These are phyloP conservation scores for Teleopsis dalmanni DNA, from an alignment of 1,140 invertebrate species.

Conservation along the genomic window DNA sequence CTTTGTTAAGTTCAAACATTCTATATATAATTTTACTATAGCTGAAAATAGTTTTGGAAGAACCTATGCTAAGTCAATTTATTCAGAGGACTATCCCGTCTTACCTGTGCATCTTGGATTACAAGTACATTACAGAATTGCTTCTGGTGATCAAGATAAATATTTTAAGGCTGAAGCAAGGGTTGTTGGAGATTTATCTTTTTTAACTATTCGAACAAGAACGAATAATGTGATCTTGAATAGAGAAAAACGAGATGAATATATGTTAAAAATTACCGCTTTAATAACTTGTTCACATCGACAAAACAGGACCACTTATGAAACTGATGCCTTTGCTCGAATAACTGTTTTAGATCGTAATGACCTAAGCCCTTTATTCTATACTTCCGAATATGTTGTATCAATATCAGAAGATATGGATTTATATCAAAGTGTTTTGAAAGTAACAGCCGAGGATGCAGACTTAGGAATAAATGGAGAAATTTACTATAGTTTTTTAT, in stretches of 20 bases:
- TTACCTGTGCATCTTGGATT: slow-evolving; percentile 47
- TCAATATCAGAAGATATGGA: slow-evolving; percentile 85
- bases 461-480: slow-evolving; percentile 90
- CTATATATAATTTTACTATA: slow-evolving; percentile 82
- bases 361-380: slow-evolving; percentile 87
- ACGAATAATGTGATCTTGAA: slow-evolving; percentile 82
- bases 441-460: slow-evolving; percentile 83
- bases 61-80: slow-evolving; percentile 58
- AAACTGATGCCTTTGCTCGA: slow-evolving; percentile 65
- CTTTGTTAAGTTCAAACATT: slow-evolving; percentile 57
- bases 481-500: slow-evolving; percentile 90
- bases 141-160: slow-evolving; percentile 74
- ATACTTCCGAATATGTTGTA: slow-evolving; percentile 75
- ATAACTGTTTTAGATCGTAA: slow-evolving; percentile 83
- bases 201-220: slow-evolving; percentile 77
- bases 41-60: slow-evolving; percentile 85
- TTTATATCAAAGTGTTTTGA: slow-evolving; percentile 67
- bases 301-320: slow-evolving; percentile 54
- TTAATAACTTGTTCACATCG: slow-evolving; percentile 20
- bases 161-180: slow-evolving; percentile 88
- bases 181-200: slow-evolving; percentile 87
- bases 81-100: slow-evolving; percentile 50
- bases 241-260: slow-evolving; percentile 78
- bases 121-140: slow-evolving; percentile 73
- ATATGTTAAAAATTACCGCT: slow-evolving; percentile 73